phyloP scores from a whole-genome alignment of 1,140 invertebrate genomes.

The Pseudomyrmex pallidus region DNA sequence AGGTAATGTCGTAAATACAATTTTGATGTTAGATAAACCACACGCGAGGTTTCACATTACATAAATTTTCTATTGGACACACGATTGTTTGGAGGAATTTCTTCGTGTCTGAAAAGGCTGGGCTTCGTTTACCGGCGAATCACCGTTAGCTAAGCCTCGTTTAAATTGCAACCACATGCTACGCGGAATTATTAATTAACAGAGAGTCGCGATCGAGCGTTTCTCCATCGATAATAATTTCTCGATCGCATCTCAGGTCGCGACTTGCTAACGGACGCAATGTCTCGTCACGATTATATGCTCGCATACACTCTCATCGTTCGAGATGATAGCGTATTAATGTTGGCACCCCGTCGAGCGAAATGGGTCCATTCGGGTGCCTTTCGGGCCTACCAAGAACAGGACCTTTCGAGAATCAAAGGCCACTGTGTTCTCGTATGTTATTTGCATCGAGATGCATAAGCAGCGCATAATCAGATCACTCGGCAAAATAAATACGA shows the following conservation, averaged over 20 bases:
- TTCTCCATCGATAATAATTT: slow-evolving; percentile 54
- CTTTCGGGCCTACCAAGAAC: slow-evolving; percentile 58
- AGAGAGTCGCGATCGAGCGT: slow-evolving; percentile 33
- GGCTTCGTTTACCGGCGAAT: not conserved
- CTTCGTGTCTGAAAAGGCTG: not conserved
- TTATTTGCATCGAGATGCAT: slow-evolving; percentile 68
- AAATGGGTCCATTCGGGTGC: slow-evolving; percentile 72
- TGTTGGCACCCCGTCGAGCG: slow-evolving; percentile 69
- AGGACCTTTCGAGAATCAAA: slow-evolving; percentile 67
- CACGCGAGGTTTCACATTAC: not conserved
- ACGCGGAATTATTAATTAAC: slow-evolving; percentile 54
- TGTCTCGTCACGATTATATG: slow-evolving; percentile 66
- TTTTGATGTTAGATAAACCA: slow-evolving; percentile 20
- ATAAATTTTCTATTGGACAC: slow-evolving; percentile 3
- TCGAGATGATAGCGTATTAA: slow-evolving; percentile 72
- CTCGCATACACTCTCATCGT: slow-evolving; percentile 62
- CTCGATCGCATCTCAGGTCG: slow-evolving; percentile 58
- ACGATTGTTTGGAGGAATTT: slow-evolving; percentile 16
- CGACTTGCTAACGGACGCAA: slow-evolving; percentile 65
- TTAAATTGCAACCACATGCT: slow-evolving; percentile 51
- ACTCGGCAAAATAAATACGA: slow-evolving; percentile 57
- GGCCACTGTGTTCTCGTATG: slow-evolving; percentile 69
- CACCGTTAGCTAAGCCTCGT: slow-evolving; percentile 50
- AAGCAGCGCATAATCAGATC: slow-evolving; percentile 67
- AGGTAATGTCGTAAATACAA: slow-evolving; percentile 15